Evolutionary conservation across 2,113 vertebrate species (phyloP), one percentile per base, ranked within the genome.

Genomic region (Cephalopholis sonnerati): DNA sequence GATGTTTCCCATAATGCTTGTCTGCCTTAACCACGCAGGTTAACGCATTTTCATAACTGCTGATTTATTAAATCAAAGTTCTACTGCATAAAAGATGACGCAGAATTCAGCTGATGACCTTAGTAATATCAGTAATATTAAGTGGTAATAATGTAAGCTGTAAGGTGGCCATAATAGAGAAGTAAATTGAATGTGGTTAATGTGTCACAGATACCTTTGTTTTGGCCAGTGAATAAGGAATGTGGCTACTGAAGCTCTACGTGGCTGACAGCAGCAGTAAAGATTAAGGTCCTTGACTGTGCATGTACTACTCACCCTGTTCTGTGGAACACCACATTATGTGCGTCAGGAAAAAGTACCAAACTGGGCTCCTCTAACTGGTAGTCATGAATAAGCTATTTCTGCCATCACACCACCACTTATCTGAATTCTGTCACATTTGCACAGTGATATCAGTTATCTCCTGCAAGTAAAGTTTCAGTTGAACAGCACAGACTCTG

Each of bases 371-470:
- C 51, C 59, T 29, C 27, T 57, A 64, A 50, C 67, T 84, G 46
- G 55, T 71, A 39, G 63, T 74, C 74, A 79, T 57, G 65, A 87
- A 84, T 62, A 79, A 88, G 83, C 58, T 61, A 74, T 85, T 77
- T 84, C 81, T 88, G 68, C 69, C 77, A 81, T 79, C 29, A 48
- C 72, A 77, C 61, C 72, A 77, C 61, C 63, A 66, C 64, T 78
- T 69, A 79, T 85, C 77, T 58, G 53, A 79, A 81, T 83, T 57
- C 29, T 85, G 87, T 83, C 86, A 91, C 68, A 82, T 86, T 86
- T 85, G 24, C 72, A 55, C 61, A 55, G 58, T 63, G 76, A 72
- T 82, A 85, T 83, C 85, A 51, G 54, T 77, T 79, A 39, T 89
- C 74, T 63, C 13, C 74, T 68, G 69, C 66, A 53, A 73, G 77